Conservation (phyloP, 1,140 invertebrate species). For the Drosophila leontia region DNA sequence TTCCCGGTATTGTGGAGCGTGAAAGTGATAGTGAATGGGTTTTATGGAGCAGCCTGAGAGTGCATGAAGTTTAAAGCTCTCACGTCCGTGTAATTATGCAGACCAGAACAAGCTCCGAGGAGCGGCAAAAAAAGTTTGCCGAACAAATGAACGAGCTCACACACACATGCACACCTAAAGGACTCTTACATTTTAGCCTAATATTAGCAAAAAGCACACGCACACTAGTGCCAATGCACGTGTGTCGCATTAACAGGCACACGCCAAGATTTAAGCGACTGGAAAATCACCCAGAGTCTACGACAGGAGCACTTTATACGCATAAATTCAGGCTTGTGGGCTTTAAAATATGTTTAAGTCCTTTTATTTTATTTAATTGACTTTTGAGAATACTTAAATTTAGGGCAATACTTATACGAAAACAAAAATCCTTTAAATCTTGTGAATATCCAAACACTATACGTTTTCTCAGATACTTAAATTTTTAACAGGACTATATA, state of each 20-base stretch:
- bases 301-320: background rate
- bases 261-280: conserved; percentile 57
- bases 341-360: background rate
- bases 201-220: conserved; percentile 16
- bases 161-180: conserved; percentile 9
- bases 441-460: too few species aligned
- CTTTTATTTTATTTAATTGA: background rate
- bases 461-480: background rate
- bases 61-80: conserved; percentile 41
- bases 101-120: conserved; percentile 24
- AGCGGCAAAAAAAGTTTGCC: conserved; percentile 31
- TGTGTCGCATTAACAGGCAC: conserved; percentile 32
- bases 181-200: conserved; percentile 1
- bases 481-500: background rate
- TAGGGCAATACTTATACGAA: too few species aligned
- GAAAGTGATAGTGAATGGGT: conserved; percentile 73
- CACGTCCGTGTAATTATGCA: conserved; percentile 56
- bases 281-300: conserved; percentile 27
- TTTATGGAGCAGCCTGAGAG: conserved; percentile 17
- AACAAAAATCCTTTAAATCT: too few species aligned
- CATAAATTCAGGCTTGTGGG: background rate
- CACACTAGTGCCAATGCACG: conserved; percentile 19
- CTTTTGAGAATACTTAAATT: too few species aligned
- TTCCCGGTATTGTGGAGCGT: conserved; percentile 21
- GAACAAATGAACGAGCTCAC: conserved; percentile 41